Evolutionary conservation across 2,797 vertebrate genomes (phyloP), one percentile per base, ranked within the genome.

Genomic region (Chromobotia macracanthus): DNA sequence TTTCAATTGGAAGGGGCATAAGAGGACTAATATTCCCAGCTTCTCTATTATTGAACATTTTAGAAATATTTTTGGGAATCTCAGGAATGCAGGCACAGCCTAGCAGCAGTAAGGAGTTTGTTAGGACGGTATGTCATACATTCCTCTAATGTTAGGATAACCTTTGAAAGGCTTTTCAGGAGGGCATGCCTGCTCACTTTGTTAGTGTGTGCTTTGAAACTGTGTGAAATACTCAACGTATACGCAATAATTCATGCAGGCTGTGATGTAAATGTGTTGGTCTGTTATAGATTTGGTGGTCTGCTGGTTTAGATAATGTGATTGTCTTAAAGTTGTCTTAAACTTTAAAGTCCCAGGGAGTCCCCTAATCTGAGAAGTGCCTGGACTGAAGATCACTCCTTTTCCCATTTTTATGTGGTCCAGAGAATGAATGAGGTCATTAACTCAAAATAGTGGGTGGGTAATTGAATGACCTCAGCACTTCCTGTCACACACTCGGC

Each of bases 311-410:
- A 38, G 28, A 65, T 44, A 9, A 13, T 28, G 12, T 38, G 19
- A 9, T 10, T 44, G 8, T 31, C 66, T 10, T 23, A 51, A 5
- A 53, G 19, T 13, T 19, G 10, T 13, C 16, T 60, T 11, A 38
- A 69, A 51, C 19, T n/a, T 25, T 58, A 25, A 63, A 66, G 77
- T 44, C 68, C 65, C 48, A 18, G 25, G 68, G 81, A 82, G 67
- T 83, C 76, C 61, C 75, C 51, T 23, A 67, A 41, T 25, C 15
- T 78, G 84, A 79, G 71, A 48, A 7, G 70, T 21, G 60, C 77
- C 58, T 69, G 76, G 55, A 55, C 3, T 35, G 7, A 48, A 48
- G 48, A 35, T 63, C 19, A 23, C 50, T 23, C 18, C 18, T n/a
- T 50, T 19, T n/a, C 11, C 53, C n/a, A 55, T 55, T 50, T 65